Evolutionary conservation across 2,888 invertebrate genomes (phyloP).

Genomic region (Geophilus truncorum): DNA sequence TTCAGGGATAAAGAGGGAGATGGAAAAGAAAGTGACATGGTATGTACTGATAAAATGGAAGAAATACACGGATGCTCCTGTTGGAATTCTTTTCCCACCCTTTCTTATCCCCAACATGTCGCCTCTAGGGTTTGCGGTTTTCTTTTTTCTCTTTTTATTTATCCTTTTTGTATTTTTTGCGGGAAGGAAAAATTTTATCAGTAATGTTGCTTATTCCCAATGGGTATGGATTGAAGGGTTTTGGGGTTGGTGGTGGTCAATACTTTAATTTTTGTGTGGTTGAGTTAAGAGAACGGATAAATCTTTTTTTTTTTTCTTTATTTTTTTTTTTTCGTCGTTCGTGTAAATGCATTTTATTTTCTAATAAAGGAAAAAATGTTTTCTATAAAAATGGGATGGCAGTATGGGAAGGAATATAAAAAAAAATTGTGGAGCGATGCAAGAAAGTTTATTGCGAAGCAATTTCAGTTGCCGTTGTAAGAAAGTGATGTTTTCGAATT

Average conservation of each 20-base stretch:
- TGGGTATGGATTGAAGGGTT: too few species aligned
- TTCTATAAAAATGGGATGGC: neutral
- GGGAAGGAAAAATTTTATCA: too few species aligned
- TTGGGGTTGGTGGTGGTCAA: too few species aligned
- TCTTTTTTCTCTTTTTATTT: neutral
- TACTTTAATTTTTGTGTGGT: too few species aligned
- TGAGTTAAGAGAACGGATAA: too few species aligned
- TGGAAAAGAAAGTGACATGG: conserved; percentile 3
- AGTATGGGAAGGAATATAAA: neutral
- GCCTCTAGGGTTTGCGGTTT: neutral
- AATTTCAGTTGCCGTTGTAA: conserved; percentile 18
- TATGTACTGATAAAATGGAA: neutral
- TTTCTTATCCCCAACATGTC: neutral
- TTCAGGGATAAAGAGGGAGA: neutral
- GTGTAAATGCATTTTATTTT: neutral
- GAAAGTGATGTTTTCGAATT: conserved; percentile 27
- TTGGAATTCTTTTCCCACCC: neutral
- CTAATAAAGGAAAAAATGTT: neutral
- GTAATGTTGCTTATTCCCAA: too few species aligned
- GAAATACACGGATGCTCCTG: neutral
- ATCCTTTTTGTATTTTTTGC: neutral
- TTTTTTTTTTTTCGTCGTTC: neutral
- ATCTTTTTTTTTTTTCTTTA: neutral
- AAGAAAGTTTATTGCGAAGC: conserved; percentile 23
- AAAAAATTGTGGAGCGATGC: conserved; percentile 13